Evolutionary conservation across 2,797 vertebrate genomes (phyloP).

Genomic region (Pseudotriccus pelzelni): DNA sequence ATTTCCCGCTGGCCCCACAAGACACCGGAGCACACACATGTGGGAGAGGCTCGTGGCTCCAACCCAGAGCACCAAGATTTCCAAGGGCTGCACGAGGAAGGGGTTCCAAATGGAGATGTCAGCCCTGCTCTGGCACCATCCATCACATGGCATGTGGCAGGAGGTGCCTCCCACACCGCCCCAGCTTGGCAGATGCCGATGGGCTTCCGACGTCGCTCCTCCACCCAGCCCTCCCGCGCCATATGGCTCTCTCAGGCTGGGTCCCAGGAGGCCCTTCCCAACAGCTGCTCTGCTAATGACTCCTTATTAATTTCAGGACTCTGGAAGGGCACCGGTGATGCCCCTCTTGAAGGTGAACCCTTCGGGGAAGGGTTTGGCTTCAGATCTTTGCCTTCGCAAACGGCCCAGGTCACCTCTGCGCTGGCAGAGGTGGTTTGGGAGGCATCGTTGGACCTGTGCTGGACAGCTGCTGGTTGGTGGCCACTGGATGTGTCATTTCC

Average conservation of each 20-base stretch:
- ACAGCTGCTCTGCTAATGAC: conserved; percentile 33
- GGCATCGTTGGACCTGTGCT: accelerated
- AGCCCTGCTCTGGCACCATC: neutral
- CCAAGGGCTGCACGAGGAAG: neutral
- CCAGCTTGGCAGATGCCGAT: neutral
- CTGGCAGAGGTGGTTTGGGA: accelerated
- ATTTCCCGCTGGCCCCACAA: neutral
- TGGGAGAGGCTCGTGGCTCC: neutral
- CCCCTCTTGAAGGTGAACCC: conserved; percentile 1
- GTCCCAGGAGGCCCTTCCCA: conserved; percentile 1
- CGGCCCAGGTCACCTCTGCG: neutral
- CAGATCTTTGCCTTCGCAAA: neutral
- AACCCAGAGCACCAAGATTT: neutral
- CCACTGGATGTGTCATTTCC: neutral
- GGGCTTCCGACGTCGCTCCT: neutral
- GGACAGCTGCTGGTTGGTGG: neutral
- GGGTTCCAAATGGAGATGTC: neutral
- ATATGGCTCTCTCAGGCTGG: neutral
- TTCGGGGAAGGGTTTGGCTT: neutral
- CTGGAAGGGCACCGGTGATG: neutral
- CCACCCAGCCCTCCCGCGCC: neutral
- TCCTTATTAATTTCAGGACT: neutral
- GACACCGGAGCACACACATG: neutral
- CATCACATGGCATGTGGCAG: neutral
- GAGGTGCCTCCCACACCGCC: neutral